These are phyloP conservation scores for Zootoca vivipara DNA, from an alignment of 2,113 vertebrate genomes.

Conservation along the genomic window DNA sequence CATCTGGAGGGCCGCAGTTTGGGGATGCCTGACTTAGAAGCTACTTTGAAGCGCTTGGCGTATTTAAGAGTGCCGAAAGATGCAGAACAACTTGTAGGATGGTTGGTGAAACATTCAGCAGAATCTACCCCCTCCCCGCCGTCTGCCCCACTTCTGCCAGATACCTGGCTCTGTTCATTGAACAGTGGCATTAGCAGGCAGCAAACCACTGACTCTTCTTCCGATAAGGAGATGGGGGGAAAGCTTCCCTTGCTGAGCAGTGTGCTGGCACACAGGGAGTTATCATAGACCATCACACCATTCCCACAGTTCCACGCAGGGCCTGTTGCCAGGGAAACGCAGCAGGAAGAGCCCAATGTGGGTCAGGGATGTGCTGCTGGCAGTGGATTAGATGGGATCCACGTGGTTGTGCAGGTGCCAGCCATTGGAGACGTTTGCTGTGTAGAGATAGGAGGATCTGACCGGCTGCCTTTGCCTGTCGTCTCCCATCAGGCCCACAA, in stretches of 20 bases:
- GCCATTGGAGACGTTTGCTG: background rate
- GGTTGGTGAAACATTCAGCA: background rate
- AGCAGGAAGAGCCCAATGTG: slow-evolving; percentile 25
- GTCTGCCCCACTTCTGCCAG: background rate
- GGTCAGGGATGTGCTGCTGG: slow-evolving; percentile 23
- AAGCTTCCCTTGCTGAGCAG: background rate
- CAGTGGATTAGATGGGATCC: slow-evolving; percentile 7
- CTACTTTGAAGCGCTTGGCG: background rate
- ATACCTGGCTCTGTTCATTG: background rate
- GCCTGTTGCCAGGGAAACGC: slow-evolving; percentile 9
- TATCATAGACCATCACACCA: background rate
- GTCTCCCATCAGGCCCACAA: background rate
- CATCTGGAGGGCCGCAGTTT: too few species aligned
- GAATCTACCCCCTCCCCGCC: background rate
- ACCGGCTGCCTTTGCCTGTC: background rate
- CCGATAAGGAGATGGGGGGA: background rate
- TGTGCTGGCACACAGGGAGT: background rate
- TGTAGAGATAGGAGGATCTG: background rate
- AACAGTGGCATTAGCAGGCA: too few species aligned
- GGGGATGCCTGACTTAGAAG: too few species aligned
- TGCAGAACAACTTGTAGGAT: background rate
- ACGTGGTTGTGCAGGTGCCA: background rate
- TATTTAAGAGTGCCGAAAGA: background rate
- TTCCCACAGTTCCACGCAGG: background rate
- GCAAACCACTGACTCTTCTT: background rate